phyloP scores from a whole-genome alignment of 1,140 invertebrate species.

The Chelonus insularis region DNA sequence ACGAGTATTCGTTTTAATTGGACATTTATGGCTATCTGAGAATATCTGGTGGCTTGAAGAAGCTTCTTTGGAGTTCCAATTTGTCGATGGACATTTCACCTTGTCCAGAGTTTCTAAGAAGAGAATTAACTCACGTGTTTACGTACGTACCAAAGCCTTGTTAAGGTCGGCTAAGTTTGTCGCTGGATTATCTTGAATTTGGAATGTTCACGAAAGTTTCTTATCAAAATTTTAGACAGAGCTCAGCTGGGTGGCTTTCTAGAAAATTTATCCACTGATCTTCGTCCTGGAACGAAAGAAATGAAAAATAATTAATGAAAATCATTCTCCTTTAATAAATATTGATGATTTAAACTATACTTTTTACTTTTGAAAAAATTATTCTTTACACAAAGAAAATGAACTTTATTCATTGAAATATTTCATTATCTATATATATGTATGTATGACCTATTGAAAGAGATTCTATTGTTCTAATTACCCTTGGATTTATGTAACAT shows the following conservation, averaged over 20 bases:
- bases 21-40: conserved; percentile 39
- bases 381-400: no score
- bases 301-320: no score
- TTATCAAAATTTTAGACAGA: background rate
- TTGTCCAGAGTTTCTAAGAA: conserved; percentile 41
- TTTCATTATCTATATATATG: no score
- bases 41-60: conserved; percentile 48
- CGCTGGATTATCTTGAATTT: background rate
- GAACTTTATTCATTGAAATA: no score
- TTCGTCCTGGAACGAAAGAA: background rate
- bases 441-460: no score
- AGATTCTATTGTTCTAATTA: no score
- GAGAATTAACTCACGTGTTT: background rate
- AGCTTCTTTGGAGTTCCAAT: conserved; percentile 37
- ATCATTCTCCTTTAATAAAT: no score
- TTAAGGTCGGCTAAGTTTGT: background rate
- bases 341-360: no score
- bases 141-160: background rate
- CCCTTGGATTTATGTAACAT: no score
- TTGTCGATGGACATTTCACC: conserved; percentile 45
- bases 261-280: background rate
- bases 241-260: background rate
- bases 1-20: background rate
- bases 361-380: no score
- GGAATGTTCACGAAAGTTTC: background rate